These are phyloP conservation scores for Ametastegia equiseti DNA, from an alignment of 2,888 invertebrate genomes.

Conservation along the genomic window DNA sequence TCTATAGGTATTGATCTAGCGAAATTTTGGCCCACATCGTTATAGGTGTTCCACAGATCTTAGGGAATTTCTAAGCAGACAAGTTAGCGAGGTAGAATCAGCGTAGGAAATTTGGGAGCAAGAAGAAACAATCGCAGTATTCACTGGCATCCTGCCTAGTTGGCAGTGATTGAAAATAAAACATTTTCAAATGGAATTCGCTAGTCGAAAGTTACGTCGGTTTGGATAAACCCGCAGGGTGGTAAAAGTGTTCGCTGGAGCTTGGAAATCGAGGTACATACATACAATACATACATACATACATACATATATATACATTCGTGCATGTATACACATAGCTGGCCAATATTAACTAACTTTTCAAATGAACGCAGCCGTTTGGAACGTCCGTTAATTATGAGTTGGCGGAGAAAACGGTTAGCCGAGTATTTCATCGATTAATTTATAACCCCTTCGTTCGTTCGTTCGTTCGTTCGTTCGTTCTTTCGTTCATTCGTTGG, in stretches of 20 bases:
- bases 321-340: too few species aligned
- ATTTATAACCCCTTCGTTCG: neutral
- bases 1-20: too few species aligned
- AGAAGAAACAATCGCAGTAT: slow-evolving; percentile 45
- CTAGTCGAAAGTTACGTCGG: slow-evolving; percentile 25
- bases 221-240: neutral
- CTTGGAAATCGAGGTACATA: neutral
- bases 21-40: too few species aligned
- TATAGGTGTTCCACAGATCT: too few species aligned
- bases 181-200: slow-evolving; percentile 31
- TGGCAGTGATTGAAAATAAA: slow-evolving; percentile 46
- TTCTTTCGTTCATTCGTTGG: too few species aligned
- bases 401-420: neutral
- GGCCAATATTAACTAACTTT: slow-evolving; percentile 26
- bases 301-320: neutral
- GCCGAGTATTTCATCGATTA: slow-evolving; percentile 1
- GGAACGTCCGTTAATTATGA: slow-evolving; percentile 37
- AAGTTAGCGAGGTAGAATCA: neutral
- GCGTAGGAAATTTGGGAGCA: neutral
- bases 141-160: slow-evolving; percentile 42
- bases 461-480: too few species aligned
- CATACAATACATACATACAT: neutral
- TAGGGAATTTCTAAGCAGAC: neutral
- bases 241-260: neutral
- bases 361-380: slow-evolving; percentile 14